Conservation (phyloP, 2,888 invertebrate species). For the Polymixis lichenea region DNA sequence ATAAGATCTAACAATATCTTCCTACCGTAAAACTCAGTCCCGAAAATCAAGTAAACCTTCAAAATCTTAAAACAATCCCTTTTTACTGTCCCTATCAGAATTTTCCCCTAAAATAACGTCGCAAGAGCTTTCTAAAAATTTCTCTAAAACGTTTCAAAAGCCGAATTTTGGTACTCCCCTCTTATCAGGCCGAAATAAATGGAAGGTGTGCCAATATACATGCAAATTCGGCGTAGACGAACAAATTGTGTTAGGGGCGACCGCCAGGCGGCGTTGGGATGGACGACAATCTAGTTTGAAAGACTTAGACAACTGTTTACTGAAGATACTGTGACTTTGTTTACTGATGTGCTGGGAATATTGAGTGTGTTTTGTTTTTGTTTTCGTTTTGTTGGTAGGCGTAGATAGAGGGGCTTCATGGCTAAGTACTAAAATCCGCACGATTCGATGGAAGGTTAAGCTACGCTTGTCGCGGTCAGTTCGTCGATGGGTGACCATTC, state of each 20-base stretch:
- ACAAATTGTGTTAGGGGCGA: slow-evolving; percentile 73
- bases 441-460: too few relatives aligned
- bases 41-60: slow-evolving; percentile 20
- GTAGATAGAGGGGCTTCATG: too few relatives aligned
- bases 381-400: background rate
- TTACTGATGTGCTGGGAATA: slow-evolving; percentile 47
- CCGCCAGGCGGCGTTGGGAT: slow-evolving; percentile 21
- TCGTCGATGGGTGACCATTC: too few relatives aligned
- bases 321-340: slow-evolving; percentile 41
- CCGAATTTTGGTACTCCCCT: slow-evolving; percentile 38
- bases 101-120: slow-evolving; percentile 37
- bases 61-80: slow-evolving; percentile 35
- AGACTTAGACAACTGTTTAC: slow-evolving; percentile 50
- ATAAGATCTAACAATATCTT: slow-evolving; percentile 6
- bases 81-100: slow-evolving; percentile 28
- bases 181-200: slow-evolving; percentile 58
- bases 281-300: slow-evolving; percentile 58
- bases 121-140: slow-evolving; percentile 41
- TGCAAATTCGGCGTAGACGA: slow-evolving; percentile 74
- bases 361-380: slow-evolving; percentile 42
- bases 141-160: slow-evolving; percentile 28
- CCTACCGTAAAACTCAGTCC: slow-evolving; percentile 26
- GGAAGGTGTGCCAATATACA: slow-evolving; percentile 73
- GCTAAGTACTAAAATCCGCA: too few relatives aligned
- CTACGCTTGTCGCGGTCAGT: too few relatives aligned